These are phyloP conservation scores for Acanthococcus lagerstroemiae DNA, from an alignment of 2,888 invertebrate species.

Conservation along the genomic window DNA sequence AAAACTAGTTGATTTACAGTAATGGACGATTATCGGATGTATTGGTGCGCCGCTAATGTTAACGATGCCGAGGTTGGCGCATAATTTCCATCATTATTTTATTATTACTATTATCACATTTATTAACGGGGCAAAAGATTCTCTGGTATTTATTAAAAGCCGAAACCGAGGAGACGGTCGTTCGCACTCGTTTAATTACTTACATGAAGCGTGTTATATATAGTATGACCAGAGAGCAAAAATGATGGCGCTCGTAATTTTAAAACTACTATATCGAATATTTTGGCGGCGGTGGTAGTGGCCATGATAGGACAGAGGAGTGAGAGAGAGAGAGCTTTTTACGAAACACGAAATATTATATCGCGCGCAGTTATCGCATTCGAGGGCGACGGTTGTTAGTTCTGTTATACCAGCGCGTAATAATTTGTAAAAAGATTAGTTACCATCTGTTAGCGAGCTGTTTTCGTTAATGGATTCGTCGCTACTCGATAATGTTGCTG, in stretches of 20 bases:
- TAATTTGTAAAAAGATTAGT: conserved; percentile 27
- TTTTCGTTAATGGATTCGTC: conserved; percentile 30
- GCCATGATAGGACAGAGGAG: no score
- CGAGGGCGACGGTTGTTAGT: neutral
- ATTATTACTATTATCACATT: conserved; percentile 20
- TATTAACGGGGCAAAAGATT: conserved; percentile 21
- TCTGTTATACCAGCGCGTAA: conserved; percentile 4
- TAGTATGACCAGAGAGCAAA: conserved; percentile 9
- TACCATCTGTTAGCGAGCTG: conserved; percentile 26
- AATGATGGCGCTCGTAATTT: conserved; percentile 26
- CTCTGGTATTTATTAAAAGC: conserved; percentile 19
- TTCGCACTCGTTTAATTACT: conserved; percentile 19
- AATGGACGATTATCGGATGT: conserved; percentile 22
- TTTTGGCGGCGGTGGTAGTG: conserved; percentile 4
- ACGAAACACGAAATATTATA: conserved; percentile 23
- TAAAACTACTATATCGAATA: conserved; percentile 24
- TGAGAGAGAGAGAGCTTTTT: conserved; percentile 22
- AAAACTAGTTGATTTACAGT: conserved; percentile 21
- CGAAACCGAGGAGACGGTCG: neutral
- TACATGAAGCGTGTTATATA: conserved; percentile 24
- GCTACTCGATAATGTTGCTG: conserved; percentile 18
- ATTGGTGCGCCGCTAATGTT: conserved; percentile 16
- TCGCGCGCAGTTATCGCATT: conserved; percentile 1
- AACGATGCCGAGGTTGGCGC: conserved; percentile 8
- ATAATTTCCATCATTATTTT: conserved; percentile 24